These are phyloP conservation scores for Cepaea hortensis DNA, from an alignment of 2,888 invertebrate genomes.

Conservation along the genomic window DNA sequence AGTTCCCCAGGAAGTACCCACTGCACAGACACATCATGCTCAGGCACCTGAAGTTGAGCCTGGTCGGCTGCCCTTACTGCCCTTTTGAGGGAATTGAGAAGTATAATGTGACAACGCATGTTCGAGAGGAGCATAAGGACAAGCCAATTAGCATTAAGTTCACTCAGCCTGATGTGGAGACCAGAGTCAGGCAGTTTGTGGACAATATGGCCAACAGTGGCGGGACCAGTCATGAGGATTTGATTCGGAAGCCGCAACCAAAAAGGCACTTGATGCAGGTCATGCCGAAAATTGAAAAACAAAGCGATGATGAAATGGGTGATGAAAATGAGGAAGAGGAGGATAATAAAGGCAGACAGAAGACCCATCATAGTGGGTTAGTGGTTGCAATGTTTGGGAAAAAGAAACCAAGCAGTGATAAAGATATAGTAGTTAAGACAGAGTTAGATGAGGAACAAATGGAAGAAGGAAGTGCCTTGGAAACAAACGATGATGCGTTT, in stretches of 20 bases:
- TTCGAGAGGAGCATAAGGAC: slow-evolving; percentile 55
- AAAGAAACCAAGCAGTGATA: slow-evolving; percentile 32
- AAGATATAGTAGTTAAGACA: slow-evolving; percentile 43
- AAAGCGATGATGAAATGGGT: slow-evolving; percentile 35
- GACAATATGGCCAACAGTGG: slow-evolving; percentile 42
- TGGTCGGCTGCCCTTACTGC: slow-evolving; percentile 56
- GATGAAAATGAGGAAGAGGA: slow-evolving; percentile 11
- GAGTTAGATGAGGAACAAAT: slow-evolving; percentile 40
- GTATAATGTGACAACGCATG: slow-evolving; percentile 54
- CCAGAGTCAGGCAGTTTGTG: slow-evolving; percentile 50
- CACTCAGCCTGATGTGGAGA: slow-evolving; percentile 49
- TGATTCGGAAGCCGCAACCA: slow-evolving; percentile 36
- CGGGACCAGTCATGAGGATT: not conserved
- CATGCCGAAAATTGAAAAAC: slow-evolving; percentile 26
- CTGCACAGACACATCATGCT: slow-evolving; percentile 56
- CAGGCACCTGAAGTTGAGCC: slow-evolving; percentile 53
- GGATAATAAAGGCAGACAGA: not conserved
- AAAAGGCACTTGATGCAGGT: not conserved
- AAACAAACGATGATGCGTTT: not conserved
- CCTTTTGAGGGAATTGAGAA: slow-evolving; percentile 54
- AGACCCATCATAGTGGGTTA: slow-evolving; percentile 27
- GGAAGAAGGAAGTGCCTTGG: slow-evolving; percentile 30
- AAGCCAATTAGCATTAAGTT: slow-evolving; percentile 49
- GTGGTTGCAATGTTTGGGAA: slow-evolving; percentile 56
- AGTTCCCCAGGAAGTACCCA: slow-evolving; percentile 56